phyloP scores from a whole-genome alignment of 1,140 invertebrate species.

The Vanessa atalanta region DNA sequence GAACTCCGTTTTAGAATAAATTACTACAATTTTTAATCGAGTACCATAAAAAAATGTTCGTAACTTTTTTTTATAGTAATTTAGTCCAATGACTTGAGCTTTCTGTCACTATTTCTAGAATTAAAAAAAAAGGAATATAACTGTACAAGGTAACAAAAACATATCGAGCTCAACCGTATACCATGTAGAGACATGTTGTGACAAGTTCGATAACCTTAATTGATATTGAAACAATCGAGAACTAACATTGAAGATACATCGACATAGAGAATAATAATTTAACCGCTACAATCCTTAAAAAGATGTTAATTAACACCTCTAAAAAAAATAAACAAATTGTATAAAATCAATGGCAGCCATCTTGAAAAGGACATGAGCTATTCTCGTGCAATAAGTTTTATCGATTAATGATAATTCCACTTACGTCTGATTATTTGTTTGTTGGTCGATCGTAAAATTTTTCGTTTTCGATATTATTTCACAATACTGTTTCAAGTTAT shows the following conservation, averaged over 20 bases:
- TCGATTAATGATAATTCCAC: constrained; percentile 31
- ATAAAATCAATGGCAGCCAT: constrained; percentile 49
- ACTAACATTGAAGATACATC: background rate
- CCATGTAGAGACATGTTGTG: constrained; percentile 45
- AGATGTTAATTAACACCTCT: background rate
- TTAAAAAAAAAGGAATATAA: background rate
- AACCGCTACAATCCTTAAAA: background rate
- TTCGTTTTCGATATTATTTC: constrained; percentile 39
- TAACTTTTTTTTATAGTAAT: too few species aligned
- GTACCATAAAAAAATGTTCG: too few species aligned
- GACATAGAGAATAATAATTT: background rate
- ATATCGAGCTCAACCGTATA: background rate
- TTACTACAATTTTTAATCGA: too few species aligned
- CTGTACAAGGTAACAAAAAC: background rate
- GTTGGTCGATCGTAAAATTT: constrained; percentile 14
- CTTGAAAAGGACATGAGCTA: constrained; percentile 45
- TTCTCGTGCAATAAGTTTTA: constrained; percentile 31
- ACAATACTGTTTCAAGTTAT: constrained; percentile 4
- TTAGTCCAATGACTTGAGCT: too few species aligned
- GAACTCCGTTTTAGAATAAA: too few species aligned
- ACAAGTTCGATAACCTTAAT: constrained; percentile 62
- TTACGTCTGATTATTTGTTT: constrained; percentile 43
- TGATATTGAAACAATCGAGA: background rate
- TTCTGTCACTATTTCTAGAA: background rate
- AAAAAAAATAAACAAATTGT: constrained; percentile 29